Conservation (phyloP, 2,113 vertebrate species). For the Neogobius melanostomus region DNA sequence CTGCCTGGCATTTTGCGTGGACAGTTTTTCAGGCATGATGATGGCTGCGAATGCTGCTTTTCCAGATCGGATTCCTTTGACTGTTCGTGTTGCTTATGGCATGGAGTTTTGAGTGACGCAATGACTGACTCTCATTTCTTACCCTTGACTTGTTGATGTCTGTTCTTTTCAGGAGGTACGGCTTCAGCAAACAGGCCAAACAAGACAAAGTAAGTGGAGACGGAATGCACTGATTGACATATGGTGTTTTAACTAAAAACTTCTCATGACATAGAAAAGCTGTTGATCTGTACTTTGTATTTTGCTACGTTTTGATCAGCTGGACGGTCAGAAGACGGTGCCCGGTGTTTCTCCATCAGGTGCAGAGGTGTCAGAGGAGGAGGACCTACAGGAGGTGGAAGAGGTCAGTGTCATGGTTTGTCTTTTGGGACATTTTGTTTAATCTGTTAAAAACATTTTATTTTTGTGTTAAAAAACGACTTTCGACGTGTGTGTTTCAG, state of each 20-base stretch:
- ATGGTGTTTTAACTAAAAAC: too few relatives aligned
- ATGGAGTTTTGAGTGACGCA: slow-evolving; percentile 5
- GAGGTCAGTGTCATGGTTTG: slow-evolving; percentile 75
- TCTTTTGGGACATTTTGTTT: too few relatives aligned
- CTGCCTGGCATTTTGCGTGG: slow-evolving; percentile 22
- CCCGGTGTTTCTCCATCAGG: slow-evolving; percentile 69
- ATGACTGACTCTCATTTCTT: too few relatives aligned
- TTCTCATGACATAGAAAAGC: too few relatives aligned
- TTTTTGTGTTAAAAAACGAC: not conserved
- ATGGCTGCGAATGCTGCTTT: slow-evolving; percentile 28
- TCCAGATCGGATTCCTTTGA: not conserved
- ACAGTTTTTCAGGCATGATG: slow-evolving; percentile 43
- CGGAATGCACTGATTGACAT: not conserved
- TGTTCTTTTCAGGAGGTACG: slow-evolving; percentile 80
- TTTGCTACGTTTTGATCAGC: slow-evolving; percentile 63
- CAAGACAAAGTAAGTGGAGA: slow-evolving; percentile 81
- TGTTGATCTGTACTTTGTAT: not conserved
- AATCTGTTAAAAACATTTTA: not conserved
- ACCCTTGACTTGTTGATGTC: not conserved
- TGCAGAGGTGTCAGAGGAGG: slow-evolving; percentile 82
- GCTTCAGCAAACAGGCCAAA: slow-evolving; percentile 87
- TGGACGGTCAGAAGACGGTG: slow-evolving; percentile 80
- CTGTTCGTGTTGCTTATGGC: slow-evolving; percentile 16
- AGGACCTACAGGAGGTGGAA: slow-evolving; percentile 86
- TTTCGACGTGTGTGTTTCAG: slow-evolving; percentile 59